Evolutionary conservation across 1,140 invertebrate species (phyloP), one percentile per base, ranked within the genome.

Genomic region (Sipha flava): DNA sequence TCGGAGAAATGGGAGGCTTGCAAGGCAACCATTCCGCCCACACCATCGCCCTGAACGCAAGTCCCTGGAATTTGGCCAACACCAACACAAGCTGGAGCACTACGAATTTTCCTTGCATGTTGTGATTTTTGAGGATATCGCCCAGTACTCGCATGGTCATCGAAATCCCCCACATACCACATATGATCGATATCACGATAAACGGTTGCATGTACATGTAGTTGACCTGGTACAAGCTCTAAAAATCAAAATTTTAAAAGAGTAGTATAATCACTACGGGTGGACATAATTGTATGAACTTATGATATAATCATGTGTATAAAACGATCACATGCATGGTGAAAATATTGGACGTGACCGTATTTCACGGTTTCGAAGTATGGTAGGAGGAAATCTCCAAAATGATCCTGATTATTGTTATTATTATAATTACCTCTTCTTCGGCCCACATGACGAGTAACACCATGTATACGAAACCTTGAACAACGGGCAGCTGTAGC

Each of bases 141-240:
- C 83, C 84, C 0, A 88, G 83, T 45, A 88, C 85, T 4, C 86
- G 85, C 1, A 89, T 87, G 5, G 86, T 87, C 88, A 90, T 90
- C 16, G 86, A 86, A 80, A 90, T 87, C 0, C 88, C 89, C 89
- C 89, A 91, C 21, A 91, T 85, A 3, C 89, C 89, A n/a, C 87
- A 85, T 6, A 90, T 81, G 31, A 91, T 90, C 1, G 89, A 90
- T 0, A 86, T 83, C 1, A 87, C 86, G 1, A 90, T 85, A 18
- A 90, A 84, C 1, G 88, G 88, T 84, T 90, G 89, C 64, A 90
- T 83, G 82, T 88, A 91, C 82, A 88, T 85, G 83, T 90, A 89
- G 81, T 87, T 88, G 1, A 87, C 86, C 82, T 87, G 85, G 81
- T 90, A 90, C 72, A 90, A 81, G 83, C 86, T 88, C 89, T 90